These are phyloP conservation scores for Cromileptes altivelis DNA, from an alignment of 2,113 vertebrate species.

Conservation along the genomic window DNA sequence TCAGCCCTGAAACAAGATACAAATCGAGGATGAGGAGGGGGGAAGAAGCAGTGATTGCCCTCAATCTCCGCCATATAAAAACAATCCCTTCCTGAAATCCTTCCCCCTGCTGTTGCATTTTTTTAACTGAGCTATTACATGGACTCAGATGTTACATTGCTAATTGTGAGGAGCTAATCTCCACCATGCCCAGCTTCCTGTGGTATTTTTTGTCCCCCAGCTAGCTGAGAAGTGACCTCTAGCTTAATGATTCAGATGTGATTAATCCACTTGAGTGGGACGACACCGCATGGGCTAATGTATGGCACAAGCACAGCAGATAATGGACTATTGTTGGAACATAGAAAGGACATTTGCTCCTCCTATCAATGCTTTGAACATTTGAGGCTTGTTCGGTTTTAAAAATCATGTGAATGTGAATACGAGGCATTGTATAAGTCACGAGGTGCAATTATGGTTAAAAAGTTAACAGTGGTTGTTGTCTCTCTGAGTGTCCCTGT, in stretches of 20 bases:
- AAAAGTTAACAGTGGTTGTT: conserved; percentile 22
- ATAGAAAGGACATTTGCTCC: conserved; percentile 25
- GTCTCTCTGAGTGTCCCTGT: not conserved
- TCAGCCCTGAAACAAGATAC: conserved; percentile 39
- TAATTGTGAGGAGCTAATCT: conserved; percentile 72
- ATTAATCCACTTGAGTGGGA: conserved; percentile 80
- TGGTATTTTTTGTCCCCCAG: conserved; percentile 34
- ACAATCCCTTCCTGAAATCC: conserved; percentile 46
- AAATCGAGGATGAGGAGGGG: conserved; percentile 7
- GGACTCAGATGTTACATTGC: conserved; percentile 59
- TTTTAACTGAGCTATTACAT: conserved; percentile 36
- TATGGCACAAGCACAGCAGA: conserved; percentile 35
- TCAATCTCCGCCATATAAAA: conserved; percentile 60
- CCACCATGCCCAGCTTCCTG: conserved; percentile 47
- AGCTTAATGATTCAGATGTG: conserved; percentile 80
- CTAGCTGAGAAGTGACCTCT: conserved; percentile 78
- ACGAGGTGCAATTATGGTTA: conserved; percentile 26
- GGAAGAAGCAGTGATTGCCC: conserved; percentile 23
- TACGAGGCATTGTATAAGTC: conserved; percentile 21
- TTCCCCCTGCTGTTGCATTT: conserved; percentile 10
- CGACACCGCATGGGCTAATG: conserved; percentile 48
- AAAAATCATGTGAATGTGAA: conserved; percentile 17
- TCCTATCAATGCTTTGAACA: not conserved
- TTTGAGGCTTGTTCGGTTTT: conserved; percentile 13
- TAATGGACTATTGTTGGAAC: conserved; percentile 53